Base-by-base conservation (phyloP, 2,888 invertebrate species). In the Troides helena region DNA sequence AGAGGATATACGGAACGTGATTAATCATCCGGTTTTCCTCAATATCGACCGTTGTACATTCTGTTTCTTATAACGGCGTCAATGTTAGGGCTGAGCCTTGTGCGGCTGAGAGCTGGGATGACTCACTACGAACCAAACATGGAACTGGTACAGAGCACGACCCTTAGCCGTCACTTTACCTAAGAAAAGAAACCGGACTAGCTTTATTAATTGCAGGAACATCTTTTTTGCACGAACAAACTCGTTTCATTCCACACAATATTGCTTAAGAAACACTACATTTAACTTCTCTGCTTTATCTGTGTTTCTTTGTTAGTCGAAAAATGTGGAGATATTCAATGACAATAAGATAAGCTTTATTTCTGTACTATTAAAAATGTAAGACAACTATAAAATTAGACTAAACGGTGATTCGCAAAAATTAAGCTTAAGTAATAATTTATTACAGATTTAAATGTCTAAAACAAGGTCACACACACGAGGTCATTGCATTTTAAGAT, bases 61-160 rank as follows among this genome's bases (percentile, higher is more conserved):
- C 30, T 62, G 50, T 62, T 59, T 63, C 63, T 65, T 30, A 50
- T 66, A 66, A 59, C 62, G 69, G 53, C 66, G 66, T 25, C 66
- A 58, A 62, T 70, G 59, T 69, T 70, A 67, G 18, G 25, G 8
- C 61, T 23, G 58, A 6, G 58, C 43, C 62, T 60, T 60, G 58
- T 66, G 56, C 72, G 65, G 21, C 62, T 68, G 65, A 68, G 73
- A 68, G 70, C 74, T 74, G 71, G 75, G 75, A 78, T 87, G 87
- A 85, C 80, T 88, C 87, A 87, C 78, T 71, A 76, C 18, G 25
- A 71, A 76, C 86, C 87, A 85, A 86, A 82, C 82, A 87, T 77
- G 86, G 86, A 74, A 79, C 81, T 78, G 58, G 75, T 50, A 71
- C 57, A 69, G 71, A 75, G 73, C 74, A 74, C 74, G 77, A 77